These are phyloP conservation scores for Cynopterus sphinx DNA, from an alignment of 2,797 vertebrate genomes.

Conservation along the genomic window DNA sequence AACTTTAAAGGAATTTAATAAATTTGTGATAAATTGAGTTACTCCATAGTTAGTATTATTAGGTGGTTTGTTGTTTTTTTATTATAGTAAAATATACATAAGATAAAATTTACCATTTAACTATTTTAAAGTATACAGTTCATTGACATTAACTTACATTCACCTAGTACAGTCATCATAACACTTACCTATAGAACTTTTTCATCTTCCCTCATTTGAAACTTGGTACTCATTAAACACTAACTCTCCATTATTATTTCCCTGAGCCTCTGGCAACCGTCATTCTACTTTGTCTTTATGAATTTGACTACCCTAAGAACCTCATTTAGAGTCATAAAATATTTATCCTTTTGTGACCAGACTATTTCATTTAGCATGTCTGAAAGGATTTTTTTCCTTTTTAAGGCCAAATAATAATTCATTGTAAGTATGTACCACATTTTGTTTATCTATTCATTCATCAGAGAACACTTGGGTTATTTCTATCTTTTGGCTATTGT, in stretches of 20 bases:
- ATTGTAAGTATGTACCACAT: background rate
- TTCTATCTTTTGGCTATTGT: background rate
- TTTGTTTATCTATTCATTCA: background rate
- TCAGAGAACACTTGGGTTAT: background rate
- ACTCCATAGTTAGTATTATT: background rate
- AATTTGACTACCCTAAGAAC: background rate
- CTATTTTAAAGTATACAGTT: background rate
- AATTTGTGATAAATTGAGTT: background rate
- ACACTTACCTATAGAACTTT: background rate
- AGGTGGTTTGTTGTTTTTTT: background rate
- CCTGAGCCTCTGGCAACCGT: background rate
- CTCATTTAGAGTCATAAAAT: background rate
- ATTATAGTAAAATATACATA: background rate
- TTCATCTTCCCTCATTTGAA: background rate
- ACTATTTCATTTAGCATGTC: background rate
- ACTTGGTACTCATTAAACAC: background rate
- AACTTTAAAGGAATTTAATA: background rate
- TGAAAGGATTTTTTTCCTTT: constrained; percentile 16
- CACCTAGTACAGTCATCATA: background rate
- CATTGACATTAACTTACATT: background rate
- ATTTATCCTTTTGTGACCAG: background rate
- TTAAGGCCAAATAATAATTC: background rate
- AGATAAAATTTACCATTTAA: background rate
- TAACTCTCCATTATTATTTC: background rate
- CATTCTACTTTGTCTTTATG: background rate